Evolutionary conservation across 1,140 invertebrate genomes (phyloP).

Genomic region (Fopius arisanus): DNA sequence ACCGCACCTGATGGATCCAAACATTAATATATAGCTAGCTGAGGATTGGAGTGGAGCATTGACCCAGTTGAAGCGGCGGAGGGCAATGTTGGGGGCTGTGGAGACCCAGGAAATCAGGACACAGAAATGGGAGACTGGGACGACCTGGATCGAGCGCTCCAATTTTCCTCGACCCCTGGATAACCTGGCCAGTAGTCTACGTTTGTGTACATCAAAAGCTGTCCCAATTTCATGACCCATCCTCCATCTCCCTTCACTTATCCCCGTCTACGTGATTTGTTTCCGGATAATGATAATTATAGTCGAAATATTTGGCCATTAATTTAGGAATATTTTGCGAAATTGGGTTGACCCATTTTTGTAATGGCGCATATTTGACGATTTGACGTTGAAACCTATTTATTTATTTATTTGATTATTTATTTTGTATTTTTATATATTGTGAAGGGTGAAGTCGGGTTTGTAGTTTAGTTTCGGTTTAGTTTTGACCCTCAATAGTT

Average conservation of each 20-base stretch:
- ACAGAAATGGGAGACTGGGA: slow-evolving; percentile 26
- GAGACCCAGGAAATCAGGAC: slow-evolving; percentile 35
- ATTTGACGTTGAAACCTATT: too few species aligned
- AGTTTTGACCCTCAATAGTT: too few species aligned
- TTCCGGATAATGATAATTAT: too few species aligned
- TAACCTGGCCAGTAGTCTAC: slow-evolving; percentile 9
- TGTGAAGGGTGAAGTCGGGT: too few species aligned
- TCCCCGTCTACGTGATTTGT: too few species aligned
- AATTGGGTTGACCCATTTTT: too few species aligned
- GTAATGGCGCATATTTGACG: too few species aligned
- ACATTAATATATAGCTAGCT: not conserved
- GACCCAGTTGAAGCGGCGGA: slow-evolving; percentile 31
- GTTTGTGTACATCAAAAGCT: not conserved
- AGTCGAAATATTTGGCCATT: too few species aligned
- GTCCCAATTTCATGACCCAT: slow-evolving; percentile 5
- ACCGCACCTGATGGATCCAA: not conserved
- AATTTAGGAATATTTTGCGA: too few species aligned
- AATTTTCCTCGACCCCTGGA: slow-evolving; percentile 44
- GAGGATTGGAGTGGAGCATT: not conserved
- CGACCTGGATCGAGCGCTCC: slow-evolving; percentile 62
- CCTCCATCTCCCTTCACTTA: not conserved
- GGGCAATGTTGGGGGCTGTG: slow-evolving; percentile 28
- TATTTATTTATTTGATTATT: too few species aligned
- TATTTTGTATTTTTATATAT: too few species aligned
- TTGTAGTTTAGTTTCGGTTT: too few species aligned